Evolutionary conservation across 2,888 invertebrate species (phyloP), one percentile per base, ranked within the genome.

Genomic region (Stenchaetothrips biformis): DNA sequence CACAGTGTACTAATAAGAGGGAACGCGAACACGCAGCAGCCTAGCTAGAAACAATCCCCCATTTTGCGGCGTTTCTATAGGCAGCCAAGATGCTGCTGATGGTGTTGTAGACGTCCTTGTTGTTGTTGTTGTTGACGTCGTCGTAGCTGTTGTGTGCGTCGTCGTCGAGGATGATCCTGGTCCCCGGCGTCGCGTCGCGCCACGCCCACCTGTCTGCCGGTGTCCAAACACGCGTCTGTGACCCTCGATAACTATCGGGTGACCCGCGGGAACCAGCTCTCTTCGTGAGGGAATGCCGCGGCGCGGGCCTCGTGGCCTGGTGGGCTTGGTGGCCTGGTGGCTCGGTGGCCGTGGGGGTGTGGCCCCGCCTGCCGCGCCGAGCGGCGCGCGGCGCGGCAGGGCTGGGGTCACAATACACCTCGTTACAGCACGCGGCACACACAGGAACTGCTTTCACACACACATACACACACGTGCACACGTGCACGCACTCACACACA

Each of bases 191-290:
- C 37, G 37, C 25, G 67, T 25, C 67, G 21, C n/a, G 67, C 67
- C 67, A n/a, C 67, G 67, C 67, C 67, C 67, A 74, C 67, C 67
- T 74, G 67, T 74, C 67, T 74, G 67, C 67, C 67, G 67, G 67
- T 74, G 67, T 74, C 67, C 67, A 74, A 74, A 74, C 67, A 74
- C 67, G 67, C 67, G 67, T 74, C 11, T n/a, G 25, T 74, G 67
- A 74, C 67, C 67, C 67, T 21, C 25, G 67, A 74, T 74, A 25
- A 74, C 67, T 74, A 74, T 74, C 67, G 67, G 67, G 67, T 74
- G 67, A 74, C 67, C 67, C 67, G 67, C 67, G 8, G 21, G 25
- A 21, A 25, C 67, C 25, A 7, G 67, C 67, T 25, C 67, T 74
- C 21, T 74, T 21, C 67, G 67, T 74, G 67, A 74, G 67, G 67